Percentiles rank a stretch among this genome's conserved stretches.
These are phyloP conservation scores for Sebastes minor DNA, from an alignment of 2,797 vertebrate genomes.

Conservation along the genomic window DNA sequence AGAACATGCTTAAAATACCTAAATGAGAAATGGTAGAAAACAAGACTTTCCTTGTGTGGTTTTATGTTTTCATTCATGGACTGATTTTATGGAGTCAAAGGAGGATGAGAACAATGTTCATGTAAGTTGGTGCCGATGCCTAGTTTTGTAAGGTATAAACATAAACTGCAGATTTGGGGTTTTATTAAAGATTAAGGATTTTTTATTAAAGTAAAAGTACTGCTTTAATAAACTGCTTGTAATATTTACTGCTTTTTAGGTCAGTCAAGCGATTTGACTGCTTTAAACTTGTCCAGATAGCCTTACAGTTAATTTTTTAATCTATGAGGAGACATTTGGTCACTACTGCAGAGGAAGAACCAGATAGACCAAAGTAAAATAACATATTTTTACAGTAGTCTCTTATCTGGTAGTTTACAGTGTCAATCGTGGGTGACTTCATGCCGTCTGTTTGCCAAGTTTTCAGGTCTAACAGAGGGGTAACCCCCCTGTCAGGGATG, in stretches of 20 bases:
- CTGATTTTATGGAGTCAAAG: no score
- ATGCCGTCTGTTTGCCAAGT: neutral
- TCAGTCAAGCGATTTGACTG: neutral
- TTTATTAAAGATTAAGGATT: neutral
- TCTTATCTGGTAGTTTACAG: neutral
- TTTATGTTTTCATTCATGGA: no score
- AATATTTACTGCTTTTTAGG: neutral
- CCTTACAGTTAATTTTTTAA: neutral
- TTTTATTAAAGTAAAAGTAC: no score
- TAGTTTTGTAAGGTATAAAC: neutral
- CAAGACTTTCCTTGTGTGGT: no score
- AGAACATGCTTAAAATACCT: no score
- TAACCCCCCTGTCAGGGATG: neutral
- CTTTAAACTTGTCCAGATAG: neutral
- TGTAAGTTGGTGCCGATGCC: neutral
- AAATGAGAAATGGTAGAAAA: no score
- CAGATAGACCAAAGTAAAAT: no score
- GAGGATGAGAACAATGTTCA: neutral
- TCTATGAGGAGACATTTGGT: neutral
- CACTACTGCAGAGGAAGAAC: neutral
- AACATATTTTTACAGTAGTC: no score
- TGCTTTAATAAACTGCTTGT: no score
- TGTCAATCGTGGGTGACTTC: neutral
- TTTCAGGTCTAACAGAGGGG: neutral
- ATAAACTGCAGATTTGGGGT: neutral